These are phyloP conservation scores for Mythimna lalbum DNA, from an alignment of 2,888 invertebrate genomes.

Conservation along the genomic window DNA sequence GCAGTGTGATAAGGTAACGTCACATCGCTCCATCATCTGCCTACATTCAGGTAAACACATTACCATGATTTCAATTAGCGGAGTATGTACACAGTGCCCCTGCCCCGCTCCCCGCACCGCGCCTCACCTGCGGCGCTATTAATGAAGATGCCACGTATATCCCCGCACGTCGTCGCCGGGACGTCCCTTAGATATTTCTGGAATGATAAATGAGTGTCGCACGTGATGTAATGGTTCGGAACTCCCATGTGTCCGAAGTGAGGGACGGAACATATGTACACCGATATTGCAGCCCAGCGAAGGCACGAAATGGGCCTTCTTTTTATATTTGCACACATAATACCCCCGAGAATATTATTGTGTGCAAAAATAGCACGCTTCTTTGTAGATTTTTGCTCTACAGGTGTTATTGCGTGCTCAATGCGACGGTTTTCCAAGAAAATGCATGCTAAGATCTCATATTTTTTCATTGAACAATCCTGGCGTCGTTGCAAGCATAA, in stretches of 20 bases:
- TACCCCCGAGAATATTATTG: constrained; percentile 42
- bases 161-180: constrained; percentile 67
- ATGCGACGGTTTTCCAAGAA: constrained; percentile 5
- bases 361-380: constrained; percentile 12
- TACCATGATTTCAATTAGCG: constrained; percentile 71
- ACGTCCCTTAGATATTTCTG: constrained; percentile 76
- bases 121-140: constrained; percentile 68
- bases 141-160: constrained; percentile 73
- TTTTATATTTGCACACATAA: constrained; percentile 48
- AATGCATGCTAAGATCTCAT: constrained; percentile 21
- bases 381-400: constrained; percentile 34
- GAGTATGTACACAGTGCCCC: constrained; percentile 59
- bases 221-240: constrained; percentile 76
- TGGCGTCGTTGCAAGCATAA: not conserved
- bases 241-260: constrained; percentile 70
- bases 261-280: constrained; percentile 61
- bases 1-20: constrained; percentile 28
- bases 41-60: constrained; percentile 61
- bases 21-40: constrained; percentile 56
- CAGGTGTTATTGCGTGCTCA: constrained; percentile 46
- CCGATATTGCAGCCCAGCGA: constrained; percentile 56
- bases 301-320: constrained; percentile 35
- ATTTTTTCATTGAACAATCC: constrained; percentile 6
- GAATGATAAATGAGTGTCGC: constrained; percentile 80
- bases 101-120: not conserved